A percentile compares a stretch with the other conserved stretches of the same genome.
phyloP scores from a whole-genome alignment of 2,797 vertebrate species.

The Pagetopsis macropterus region DNA sequence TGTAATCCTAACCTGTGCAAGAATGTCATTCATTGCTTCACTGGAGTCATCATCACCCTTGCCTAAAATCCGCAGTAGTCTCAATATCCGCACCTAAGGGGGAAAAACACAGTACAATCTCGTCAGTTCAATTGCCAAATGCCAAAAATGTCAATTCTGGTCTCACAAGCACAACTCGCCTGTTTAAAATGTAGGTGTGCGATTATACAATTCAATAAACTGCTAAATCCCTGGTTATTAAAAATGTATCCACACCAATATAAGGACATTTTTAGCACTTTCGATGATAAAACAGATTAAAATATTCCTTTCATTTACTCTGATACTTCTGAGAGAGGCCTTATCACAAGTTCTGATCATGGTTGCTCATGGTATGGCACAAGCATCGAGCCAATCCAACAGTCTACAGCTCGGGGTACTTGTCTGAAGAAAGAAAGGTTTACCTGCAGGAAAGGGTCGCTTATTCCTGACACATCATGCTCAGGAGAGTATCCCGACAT shows the following conservation, averaged over 20 bases:
- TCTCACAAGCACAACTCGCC: neutral
- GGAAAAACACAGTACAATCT: conserved; percentile 11
- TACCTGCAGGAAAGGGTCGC: conserved; percentile 99
- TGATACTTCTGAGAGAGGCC: neutral
- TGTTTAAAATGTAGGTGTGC: neutral
- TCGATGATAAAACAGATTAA: neutral
- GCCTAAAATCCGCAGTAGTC: conserved; percentile 97
- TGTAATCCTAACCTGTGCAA: conserved; percentile 91
- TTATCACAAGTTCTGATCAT: no score
- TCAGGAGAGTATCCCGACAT: conserved; percentile 99
- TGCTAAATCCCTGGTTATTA: neutral
- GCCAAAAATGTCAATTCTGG: neutral
- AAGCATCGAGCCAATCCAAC: no score
- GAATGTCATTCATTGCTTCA: conserved; percentile 99
- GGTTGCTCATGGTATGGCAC: no score
- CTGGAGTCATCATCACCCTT: conserved; percentile 98
- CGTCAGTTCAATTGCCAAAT: conserved; percentile 3
- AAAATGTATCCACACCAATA: neutral
- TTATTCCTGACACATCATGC: conserved; percentile 99
- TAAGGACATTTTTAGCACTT: neutral
- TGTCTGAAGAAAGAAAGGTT: conserved; percentile 31
- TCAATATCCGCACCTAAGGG: conserved; percentile 95
- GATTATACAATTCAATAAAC: neutral
- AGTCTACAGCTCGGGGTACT: no score
- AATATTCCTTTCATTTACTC: neutral